A percentile compares a stretch with the other conserved stretches of the same genome.
Evolutionary conservation across 2,888 invertebrate genomes (phyloP).

Genomic region (Platynereis dumerilii): DNA sequence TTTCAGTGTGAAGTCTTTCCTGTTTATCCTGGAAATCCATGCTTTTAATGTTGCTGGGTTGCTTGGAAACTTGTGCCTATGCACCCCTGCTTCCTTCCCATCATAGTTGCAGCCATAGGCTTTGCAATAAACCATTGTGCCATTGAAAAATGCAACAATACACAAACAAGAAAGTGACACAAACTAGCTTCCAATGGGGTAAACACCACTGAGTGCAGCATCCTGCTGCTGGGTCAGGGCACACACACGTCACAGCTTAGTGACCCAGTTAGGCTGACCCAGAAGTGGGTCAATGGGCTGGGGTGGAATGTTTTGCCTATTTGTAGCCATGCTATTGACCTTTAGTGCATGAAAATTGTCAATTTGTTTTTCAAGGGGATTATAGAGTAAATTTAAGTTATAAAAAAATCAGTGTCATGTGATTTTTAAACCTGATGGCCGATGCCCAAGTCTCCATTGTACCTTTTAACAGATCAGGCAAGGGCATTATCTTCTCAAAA

Average conservation of each 20-base stretch:
- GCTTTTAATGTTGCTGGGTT: not conserved
- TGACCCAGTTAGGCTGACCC: not conserved
- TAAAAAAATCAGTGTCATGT: not conserved
- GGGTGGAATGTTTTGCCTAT: not conserved
- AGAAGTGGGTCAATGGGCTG: not conserved
- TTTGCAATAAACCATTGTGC: conserved; percentile 3
- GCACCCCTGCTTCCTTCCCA: not conserved
- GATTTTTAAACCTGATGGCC: not conserved
- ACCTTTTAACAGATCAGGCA: too few species aligned
- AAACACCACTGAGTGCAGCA: too few species aligned
- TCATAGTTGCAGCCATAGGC: not conserved
- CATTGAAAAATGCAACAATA: not conserved
- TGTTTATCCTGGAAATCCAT: not conserved
- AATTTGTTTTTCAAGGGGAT: not conserved
- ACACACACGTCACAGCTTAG: not conserved
- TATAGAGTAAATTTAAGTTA: not conserved
- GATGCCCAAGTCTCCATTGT: too few species aligned
- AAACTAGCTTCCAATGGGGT: not conserved
- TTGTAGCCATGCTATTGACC: not conserved
- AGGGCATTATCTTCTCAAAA: too few species aligned
- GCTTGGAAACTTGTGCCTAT: not conserved
- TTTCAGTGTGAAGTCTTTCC: not conserved
- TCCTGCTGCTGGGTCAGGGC: too few species aligned
- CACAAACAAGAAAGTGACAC: not conserved
- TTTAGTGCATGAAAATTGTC: not conserved